Percentiles rank a stretch among this genome's conserved stretches.
These are phyloP conservation scores for Palythoa grandiflora DNA, from an alignment of 92 coral and sea anemone species.

Conservation along the genomic window DNA sequence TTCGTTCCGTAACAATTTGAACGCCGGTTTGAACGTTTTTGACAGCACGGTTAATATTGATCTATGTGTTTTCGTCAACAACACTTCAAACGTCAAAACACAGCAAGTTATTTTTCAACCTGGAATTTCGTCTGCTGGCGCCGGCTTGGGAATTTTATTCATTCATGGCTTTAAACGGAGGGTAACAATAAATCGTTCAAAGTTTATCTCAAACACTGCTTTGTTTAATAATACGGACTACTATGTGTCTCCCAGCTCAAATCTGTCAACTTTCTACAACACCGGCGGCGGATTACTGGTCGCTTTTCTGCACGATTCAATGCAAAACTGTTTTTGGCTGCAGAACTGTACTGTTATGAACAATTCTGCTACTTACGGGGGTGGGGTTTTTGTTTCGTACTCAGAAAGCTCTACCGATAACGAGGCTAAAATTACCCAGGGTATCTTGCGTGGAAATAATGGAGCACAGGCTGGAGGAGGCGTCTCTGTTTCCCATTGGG, in stretches of 20 bases:
- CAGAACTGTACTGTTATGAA: conserved; percentile 54
- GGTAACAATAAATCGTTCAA: conserved; percentile 56
- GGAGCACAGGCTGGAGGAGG: conserved; percentile 94
- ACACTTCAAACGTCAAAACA: conserved; percentile 62
- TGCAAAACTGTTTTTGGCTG: conserved; percentile 45
- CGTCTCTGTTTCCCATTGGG: conserved; percentile 68
- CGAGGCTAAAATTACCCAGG: conserved; percentile 38
- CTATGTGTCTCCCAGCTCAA: conserved; percentile 64
- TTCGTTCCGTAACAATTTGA: conserved; percentile 69
- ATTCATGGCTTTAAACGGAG: conserved; percentile 31
- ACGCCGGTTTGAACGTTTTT: conserved; percentile 76
- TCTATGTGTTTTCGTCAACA: conserved; percentile 69
- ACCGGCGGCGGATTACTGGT: conserved; percentile 76
- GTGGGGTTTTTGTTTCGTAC: conserved; percentile 69
- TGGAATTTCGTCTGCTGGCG: conserved; percentile 70
- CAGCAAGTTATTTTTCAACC: conserved; percentile 41
- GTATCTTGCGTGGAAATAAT: conserved; percentile 58
- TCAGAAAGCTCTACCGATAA: conserved; percentile 62
- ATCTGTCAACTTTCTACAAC: conserved; percentile 52
- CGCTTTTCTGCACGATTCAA: conserved; percentile 52
- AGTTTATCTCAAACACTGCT: conserved; percentile 75
- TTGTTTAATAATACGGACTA: conserved; percentile 62
- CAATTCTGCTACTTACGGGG: conserved; percentile 90
- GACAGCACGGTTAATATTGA: conserved; percentile 75
- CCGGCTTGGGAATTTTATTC: conserved; percentile 72